Evolutionary conservation across 2,797 vertebrate genomes (phyloP).

Genomic region (Adelosebastes latens): DNA sequence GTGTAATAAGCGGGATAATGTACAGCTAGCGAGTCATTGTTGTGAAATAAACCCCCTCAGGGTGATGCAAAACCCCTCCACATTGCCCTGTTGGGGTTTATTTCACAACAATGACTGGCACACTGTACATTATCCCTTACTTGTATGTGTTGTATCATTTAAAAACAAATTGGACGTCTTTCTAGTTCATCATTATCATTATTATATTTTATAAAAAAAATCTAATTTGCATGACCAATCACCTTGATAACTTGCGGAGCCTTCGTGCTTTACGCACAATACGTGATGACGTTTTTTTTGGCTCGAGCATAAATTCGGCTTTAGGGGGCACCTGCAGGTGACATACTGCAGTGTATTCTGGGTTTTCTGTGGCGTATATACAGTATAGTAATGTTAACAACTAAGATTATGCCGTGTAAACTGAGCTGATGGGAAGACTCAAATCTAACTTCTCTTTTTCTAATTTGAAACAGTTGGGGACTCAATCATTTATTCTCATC

Average conservation of each 20-base stretch:
- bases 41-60: too few species aligned
- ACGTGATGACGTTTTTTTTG: neutral
- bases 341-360: conserved; percentile 10
- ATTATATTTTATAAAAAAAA: too few species aligned
- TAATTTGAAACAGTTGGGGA: neutral
- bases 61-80: too few species aligned
- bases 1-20: too few species aligned
- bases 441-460: neutral
- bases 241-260: neutral
- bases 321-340: conserved; percentile 16
- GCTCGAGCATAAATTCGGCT: neutral
- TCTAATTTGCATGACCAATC: neutral
- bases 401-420: neutral
- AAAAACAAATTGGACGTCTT: too few species aligned
- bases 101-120: too few species aligned
- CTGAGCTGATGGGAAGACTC: neutral
- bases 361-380: neutral
- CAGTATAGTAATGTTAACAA: neutral
- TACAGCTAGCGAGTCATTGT: too few species aligned
- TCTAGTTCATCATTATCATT: too few species aligned
- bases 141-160: too few species aligned
- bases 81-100: too few species aligned
- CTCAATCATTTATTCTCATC: neutral
- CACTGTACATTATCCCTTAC: too few species aligned
- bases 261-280: neutral